These are phyloP conservation scores for Eurytoma adleriae DNA, from an alignment of 2,888 invertebrate genomes.

Conservation along the genomic window DNA sequence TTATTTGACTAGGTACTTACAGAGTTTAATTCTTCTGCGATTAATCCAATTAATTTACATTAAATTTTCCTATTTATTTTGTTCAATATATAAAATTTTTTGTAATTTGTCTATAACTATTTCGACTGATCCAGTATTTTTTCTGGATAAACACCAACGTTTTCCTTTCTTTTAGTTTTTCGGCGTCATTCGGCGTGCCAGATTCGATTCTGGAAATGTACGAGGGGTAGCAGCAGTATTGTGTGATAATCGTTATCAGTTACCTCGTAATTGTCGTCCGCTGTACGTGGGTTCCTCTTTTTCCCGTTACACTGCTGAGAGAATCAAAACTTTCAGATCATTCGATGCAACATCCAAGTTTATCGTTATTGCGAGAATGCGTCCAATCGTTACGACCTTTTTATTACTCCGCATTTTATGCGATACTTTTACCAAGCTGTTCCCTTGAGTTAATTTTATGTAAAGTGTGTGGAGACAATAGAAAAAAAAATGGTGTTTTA, in stretches of 20 bases:
- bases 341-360: conserved; percentile 18
- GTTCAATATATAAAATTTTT: no score
- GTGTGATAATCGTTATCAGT: conserved; percentile 48
- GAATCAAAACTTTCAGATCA: conserved; percentile 24
- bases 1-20: no score
- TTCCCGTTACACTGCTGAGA: not conserved
- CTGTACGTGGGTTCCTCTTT: conserved; percentile 5
- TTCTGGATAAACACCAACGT: no score
- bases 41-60: no score
- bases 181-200: not conserved
- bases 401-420: conserved; percentile 44
- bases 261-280: conserved; percentile 36
- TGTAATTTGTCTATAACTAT: no score
- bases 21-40: no score
- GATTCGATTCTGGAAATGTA: conserved; percentile 36
- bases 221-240: conserved; percentile 5
- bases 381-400: conserved; percentile 10
- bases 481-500: no score
- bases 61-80: no score
- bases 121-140: no score
- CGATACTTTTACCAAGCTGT: not conserved
- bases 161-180: no score
- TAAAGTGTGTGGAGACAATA: no score
- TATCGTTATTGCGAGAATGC: conserved; percentile 21
- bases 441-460: no score